phyloP scores from a whole-genome alignment of 2,888 invertebrate genomes.

The Nezara viridula region DNA sequence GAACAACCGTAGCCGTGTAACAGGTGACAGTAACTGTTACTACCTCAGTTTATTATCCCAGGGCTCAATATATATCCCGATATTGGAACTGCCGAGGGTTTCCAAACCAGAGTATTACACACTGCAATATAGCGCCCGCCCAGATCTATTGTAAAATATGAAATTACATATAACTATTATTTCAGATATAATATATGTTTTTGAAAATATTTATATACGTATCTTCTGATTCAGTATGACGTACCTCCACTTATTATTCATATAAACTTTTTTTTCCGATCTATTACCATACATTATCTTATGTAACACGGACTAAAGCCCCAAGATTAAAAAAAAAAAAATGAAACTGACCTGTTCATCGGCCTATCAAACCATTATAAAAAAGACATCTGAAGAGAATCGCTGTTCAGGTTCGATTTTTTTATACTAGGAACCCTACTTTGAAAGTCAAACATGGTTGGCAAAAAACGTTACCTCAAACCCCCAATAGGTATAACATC shows the following conservation, averaged over 20 bases:
- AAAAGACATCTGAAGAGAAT: neutral
- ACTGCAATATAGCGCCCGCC: neutral
- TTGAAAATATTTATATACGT: too few species aligned
- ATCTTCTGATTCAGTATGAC: too few species aligned
- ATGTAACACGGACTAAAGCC: too few species aligned
- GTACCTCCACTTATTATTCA: too few species aligned
- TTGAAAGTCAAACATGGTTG: neutral
- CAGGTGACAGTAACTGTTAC: constrained; percentile 25
- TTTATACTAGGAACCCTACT: neutral
- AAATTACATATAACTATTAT: neutral
- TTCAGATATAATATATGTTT: too few species aligned
- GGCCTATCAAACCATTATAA: neutral
- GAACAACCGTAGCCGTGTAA: neutral
- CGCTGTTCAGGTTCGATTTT: neutral
- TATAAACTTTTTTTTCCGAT: neutral
- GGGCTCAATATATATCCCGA: neutral
- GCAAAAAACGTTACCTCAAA: neutral
- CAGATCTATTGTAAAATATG: neutral
- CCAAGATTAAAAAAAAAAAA: neutral
- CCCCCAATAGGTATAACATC: neutral
- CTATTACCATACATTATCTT: neutral
- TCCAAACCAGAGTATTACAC: neutral
- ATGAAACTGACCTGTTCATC: neutral
- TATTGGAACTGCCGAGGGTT: neutral
- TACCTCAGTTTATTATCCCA: neutral